A percentile compares a stretch with the other conserved stretches of the same genome.
These are phyloP conservation scores for Zele albiditarsus DNA, from an alignment of 2,888 invertebrate genomes.

Conservation along the genomic window DNA sequence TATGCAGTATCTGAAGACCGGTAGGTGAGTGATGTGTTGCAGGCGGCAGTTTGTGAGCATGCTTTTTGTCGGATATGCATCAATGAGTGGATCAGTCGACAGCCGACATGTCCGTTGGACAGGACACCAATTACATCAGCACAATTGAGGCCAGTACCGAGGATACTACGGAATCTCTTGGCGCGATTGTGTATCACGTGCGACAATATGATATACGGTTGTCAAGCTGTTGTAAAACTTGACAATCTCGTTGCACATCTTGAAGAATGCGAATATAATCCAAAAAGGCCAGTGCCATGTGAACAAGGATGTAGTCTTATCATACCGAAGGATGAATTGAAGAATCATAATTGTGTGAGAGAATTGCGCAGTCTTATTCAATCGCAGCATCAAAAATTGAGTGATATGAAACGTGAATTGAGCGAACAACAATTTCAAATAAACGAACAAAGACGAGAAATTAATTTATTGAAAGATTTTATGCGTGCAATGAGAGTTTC, in stretches of 20 bases:
- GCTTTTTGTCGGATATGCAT: slow-evolving; percentile 96
- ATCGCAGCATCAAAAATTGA: slow-evolving; percentile 89
- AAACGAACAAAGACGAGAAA: slow-evolving; percentile 91
- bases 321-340: slow-evolving; percentile 95
- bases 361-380: slow-evolving; percentile 89
- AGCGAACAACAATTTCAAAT: slow-evolving; percentile 90
- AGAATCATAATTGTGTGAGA: slow-evolving; percentile 94
- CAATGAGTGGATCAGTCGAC: slow-evolving; percentile 94
- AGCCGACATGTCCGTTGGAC: slow-evolving; percentile 96
- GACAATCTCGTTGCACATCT: slow-evolving; percentile 90
- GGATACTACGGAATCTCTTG: slow-evolving; percentile 93
- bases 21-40: slow-evolving; percentile 68
- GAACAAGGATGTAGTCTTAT: slow-evolving; percentile 95
- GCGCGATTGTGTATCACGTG: slow-evolving; percentile 92
- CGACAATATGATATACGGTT: slow-evolving; percentile 93
- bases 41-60: slow-evolving; percentile 97
- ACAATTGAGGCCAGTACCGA: slow-evolving; percentile 92
- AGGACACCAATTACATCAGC: slow-evolving; percentile 91
- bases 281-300: slow-evolving; percentile 93
- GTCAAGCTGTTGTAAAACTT: slow-evolving; percentile 87
- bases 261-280: slow-evolving; percentile 94
- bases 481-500: slow-evolving; percentile 94
- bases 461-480: slow-evolving; percentile 92
- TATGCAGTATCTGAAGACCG: slow-evolving; percentile 59
- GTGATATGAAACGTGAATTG: slow-evolving; percentile 89